Conservation (phyloP, 2,797 vertebrate species). For the Salarias fasciatus region DNA sequence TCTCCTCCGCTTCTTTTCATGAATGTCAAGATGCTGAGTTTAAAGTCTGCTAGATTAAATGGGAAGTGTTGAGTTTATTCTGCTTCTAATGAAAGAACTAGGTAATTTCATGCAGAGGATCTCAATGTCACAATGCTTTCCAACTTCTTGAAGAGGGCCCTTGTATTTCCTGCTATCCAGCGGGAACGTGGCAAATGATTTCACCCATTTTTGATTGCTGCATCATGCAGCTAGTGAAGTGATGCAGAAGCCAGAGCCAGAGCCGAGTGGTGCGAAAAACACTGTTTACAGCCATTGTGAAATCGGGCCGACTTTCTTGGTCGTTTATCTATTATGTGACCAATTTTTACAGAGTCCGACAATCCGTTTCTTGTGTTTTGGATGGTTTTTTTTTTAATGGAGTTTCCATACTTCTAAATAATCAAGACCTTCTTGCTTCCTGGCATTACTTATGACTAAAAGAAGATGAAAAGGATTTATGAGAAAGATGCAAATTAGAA, state of each 20-base stretch:
- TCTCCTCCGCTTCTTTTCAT: slow-evolving; percentile 77
- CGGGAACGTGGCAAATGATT: slow-evolving; percentile 35
- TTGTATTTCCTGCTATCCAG: slow-evolving; percentile 35
- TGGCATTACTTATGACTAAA: slow-evolving; percentile 14
- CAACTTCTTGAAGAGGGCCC: slow-evolving; percentile 39
- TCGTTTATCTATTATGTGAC: slow-evolving; percentile 24
- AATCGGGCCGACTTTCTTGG: slow-evolving; percentile 32
- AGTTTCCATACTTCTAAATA: slow-evolving; percentile 18
- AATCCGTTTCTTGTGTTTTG: slow-evolving; percentile 19
- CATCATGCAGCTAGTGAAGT: slow-evolving; percentile 23
- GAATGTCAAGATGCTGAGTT: slow-evolving; percentile 85
- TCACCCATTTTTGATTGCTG: slow-evolving; percentile 27
- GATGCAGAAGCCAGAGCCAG: slow-evolving; percentile 1
- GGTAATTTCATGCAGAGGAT: slow-evolving; percentile 77
- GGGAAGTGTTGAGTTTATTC: slow-evolving; percentile 78
- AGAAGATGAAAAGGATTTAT: background rate
- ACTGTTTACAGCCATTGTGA: slow-evolving; percentile 30
- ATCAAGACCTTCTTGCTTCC: slow-evolving; percentile 4
- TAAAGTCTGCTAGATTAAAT: slow-evolving; percentile 83
- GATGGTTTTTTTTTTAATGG: background rate
- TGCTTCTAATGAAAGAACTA: slow-evolving; percentile 78
- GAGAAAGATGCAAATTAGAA: slow-evolving; percentile 41
- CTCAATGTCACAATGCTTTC: slow-evolving; percentile 67
- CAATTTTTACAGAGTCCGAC: slow-evolving; percentile 31
- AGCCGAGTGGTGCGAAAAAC: slow-evolving; percentile 8